A percentile compares a stretch with the other conserved stretches of the same genome.
Conservation (phyloP, 2,113 vertebrate species). For the Dipodomys spectabilis region DNA sequence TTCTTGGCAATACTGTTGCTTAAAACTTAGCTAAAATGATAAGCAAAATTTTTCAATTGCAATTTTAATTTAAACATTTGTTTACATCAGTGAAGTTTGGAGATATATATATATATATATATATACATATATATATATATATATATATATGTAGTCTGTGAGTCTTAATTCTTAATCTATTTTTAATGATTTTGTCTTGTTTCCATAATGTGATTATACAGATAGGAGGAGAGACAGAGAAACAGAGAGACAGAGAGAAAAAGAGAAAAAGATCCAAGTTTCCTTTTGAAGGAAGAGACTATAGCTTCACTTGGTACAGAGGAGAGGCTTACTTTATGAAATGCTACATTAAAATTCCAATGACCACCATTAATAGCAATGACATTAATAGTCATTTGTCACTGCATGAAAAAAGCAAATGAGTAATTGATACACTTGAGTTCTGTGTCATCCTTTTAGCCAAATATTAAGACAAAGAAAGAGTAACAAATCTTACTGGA, state of each 20-base stretch:
- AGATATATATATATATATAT: neutral
- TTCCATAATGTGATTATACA: neutral
- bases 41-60: neutral
- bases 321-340: neutral
- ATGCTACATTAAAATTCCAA: neutral
- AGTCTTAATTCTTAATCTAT: neutral
- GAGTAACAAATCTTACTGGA: neutral
- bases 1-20: neutral
- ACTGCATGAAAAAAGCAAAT: neutral
- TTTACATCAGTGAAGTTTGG: neutral
- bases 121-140: neutral
- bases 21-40: neutral
- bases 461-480: conserved; percentile 10
- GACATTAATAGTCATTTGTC: neutral
- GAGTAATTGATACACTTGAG: neutral
- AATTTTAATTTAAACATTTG: neutral
- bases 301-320: neutral
- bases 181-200: conserved; percentile 15
- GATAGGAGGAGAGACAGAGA: neutral
- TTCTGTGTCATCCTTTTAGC: neutral
- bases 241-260: neutral
- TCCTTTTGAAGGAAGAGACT: neutral
- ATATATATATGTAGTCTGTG: neutral
- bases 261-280: neutral
- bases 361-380: neutral